Evolutionary conservation across 2,888 invertebrate species (phyloP).

Genomic region (Chymomyza caudatula): DNA sequence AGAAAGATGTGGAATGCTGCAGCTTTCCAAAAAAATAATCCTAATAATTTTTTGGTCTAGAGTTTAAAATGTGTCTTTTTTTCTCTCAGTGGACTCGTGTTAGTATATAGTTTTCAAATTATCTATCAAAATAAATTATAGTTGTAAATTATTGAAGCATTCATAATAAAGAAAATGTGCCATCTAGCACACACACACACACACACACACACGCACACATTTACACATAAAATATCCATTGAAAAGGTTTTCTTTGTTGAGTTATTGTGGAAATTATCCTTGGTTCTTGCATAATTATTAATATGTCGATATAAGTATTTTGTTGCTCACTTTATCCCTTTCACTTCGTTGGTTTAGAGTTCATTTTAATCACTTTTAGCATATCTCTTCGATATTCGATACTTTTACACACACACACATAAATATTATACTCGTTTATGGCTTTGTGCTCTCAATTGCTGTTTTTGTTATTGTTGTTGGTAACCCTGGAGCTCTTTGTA

Average conservation of each 20-base stretch:
- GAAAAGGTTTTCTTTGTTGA: conserved; percentile 24
- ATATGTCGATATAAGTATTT: not conserved
- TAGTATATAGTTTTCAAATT: conserved; percentile 40
- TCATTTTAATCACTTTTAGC: conserved; percentile 23
- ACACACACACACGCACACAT: conserved; percentile 6
- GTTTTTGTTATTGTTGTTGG: too few species aligned
- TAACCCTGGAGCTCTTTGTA: conserved; percentile 22
- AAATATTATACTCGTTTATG: not conserved
- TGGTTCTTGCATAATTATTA: conserved; percentile 28
- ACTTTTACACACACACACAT: conserved; percentile 21
- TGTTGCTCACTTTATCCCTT: not conserved
- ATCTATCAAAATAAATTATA: conserved; percentile 45
- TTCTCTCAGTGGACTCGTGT: not conserved
- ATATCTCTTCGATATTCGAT: not conserved
- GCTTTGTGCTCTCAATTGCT: conserved; percentile 10
- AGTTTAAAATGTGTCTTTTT: not conserved
- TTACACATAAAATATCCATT: not conserved
- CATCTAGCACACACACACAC: conserved; percentile 16
- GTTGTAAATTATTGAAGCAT: conserved; percentile 57
- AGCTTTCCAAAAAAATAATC: too few species aligned
- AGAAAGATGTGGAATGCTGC: too few species aligned
- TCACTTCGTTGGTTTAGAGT: conserved; percentile 8
- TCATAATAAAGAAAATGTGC: conserved; percentile 38
- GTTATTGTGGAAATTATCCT: conserved; percentile 24
- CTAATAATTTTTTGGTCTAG: too few species aligned